Percentiles rank a stretch among this genome's conserved stretches.
Evolutionary conservation across 2,888 invertebrate species (phyloP).

Genomic region (Octodonta nipae): DNA sequence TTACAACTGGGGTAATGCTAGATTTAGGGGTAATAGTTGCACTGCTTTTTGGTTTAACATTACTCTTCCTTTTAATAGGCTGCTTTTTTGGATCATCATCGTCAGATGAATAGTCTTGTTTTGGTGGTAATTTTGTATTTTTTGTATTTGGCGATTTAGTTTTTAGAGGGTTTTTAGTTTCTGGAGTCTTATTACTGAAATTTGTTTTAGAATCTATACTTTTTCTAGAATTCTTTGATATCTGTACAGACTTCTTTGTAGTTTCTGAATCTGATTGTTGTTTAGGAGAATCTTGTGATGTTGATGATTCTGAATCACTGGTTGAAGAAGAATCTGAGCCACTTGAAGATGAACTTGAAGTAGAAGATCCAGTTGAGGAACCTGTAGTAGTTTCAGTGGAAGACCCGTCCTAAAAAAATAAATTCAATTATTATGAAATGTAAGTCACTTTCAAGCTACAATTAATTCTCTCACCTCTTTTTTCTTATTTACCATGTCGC

Average conservation of each 20-base stretch:
- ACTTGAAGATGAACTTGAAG: conserved; percentile 56
- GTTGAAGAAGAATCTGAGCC: conserved; percentile 57
- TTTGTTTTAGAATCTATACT: conserved; percentile 20
- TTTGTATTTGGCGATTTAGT: conserved; percentile 29
- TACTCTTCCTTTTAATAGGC: conserved; percentile 37
- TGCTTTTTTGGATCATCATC: conserved; percentile 23
- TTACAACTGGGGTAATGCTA: conserved; percentile 18
- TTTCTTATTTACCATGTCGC: no score
- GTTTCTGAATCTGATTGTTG: conserved; percentile 24
- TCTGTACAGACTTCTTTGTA: conserved; percentile 27
- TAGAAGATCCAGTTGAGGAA: conserved; percentile 52
- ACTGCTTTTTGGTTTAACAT: conserved; percentile 49
- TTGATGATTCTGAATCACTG: conserved; percentile 59
- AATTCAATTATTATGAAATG: no score
- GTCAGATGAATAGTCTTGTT: conserved; percentile 6
- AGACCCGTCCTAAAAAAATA: conserved; percentile 29
- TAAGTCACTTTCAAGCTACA: no score
- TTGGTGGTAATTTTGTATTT: conserved; percentile 23
- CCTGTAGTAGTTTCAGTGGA: conserved; percentile 50
- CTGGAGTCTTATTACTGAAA: conserved; percentile 11
- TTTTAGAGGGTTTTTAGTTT: conserved; percentile 12
- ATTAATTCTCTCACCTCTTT: no score
- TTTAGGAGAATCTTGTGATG: conserved; percentile 36
- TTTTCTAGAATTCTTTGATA: conserved; percentile 29
- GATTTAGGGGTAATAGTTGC: conserved; percentile 46